These are phyloP conservation scores for Phasia obesa DNA, from an alignment of 2,888 invertebrate genomes.

Conservation along the genomic window DNA sequence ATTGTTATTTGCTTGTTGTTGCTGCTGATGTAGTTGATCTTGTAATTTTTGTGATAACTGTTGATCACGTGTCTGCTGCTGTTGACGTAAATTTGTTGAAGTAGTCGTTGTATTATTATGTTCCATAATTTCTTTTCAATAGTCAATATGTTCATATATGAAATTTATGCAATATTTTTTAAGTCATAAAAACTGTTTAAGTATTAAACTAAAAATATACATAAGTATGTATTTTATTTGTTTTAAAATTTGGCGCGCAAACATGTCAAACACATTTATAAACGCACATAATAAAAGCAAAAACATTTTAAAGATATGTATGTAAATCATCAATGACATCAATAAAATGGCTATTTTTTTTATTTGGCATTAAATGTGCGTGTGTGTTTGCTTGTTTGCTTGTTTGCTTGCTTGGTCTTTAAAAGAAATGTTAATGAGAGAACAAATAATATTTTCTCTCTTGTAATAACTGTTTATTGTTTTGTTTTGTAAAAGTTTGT, in stretches of 20 bases:
- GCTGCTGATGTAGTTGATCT: constrained; percentile 83
- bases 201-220: constrained; percentile 5
- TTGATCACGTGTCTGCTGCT: constrained; percentile 77
- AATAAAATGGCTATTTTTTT: constrained; percentile 49
- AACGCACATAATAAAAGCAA: constrained; percentile 32
- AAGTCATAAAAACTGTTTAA: constrained; percentile 15
- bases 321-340: constrained; percentile 65
- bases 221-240: too few relatives aligned
- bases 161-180: constrained; percentile 19
- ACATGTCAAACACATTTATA: constrained; percentile 28
- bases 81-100: constrained; percentile 72
- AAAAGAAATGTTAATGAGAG: constrained; percentile 17
- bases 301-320: constrained; percentile 38
- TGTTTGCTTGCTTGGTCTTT: not conserved
- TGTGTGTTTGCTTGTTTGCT: constrained; percentile 6
- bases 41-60: constrained; percentile 81
- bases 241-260: constrained; percentile 53
- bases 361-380: constrained; percentile 58
- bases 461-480: constrained; percentile 26
- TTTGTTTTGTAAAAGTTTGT: constrained; percentile 34
- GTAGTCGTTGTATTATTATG: constrained; percentile 76
- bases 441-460: constrained; percentile 3
- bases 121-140: constrained; percentile 77
- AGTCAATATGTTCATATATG: constrained; percentile 8
- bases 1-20: constrained; percentile 66